Evolutionary conservation across 2,888 invertebrate genomes (phyloP).

Genomic region (Xylophagus ater): DNA sequence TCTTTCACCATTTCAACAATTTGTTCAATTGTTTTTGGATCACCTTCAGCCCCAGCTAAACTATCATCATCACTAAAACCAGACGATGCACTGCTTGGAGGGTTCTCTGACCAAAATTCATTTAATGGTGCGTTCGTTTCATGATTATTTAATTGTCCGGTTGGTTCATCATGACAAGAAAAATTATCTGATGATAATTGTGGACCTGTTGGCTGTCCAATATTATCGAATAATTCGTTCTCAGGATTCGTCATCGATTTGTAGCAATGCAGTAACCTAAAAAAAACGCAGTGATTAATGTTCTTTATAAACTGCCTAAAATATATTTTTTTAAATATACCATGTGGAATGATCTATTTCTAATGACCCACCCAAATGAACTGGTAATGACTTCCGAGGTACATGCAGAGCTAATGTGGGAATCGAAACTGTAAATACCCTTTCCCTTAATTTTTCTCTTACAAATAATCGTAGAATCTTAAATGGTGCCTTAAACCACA

Average conservation of each 20-base stretch:
- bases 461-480: constrained; percentile 91
- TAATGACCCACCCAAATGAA: constrained; percentile 77
- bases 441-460: constrained; percentile 86
- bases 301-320: neutral
- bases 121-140: constrained; percentile 24
- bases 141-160: constrained; percentile 28
- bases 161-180: constrained; percentile 31
- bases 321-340: constrained; percentile 40
- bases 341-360: constrained; percentile 83
- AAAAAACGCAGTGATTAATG: constrained; percentile 11
- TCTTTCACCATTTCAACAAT: constrained; percentile 50
- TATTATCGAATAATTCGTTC: constrained; percentile 40
- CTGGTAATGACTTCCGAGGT: constrained; percentile 77
- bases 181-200: constrained; percentile 17
- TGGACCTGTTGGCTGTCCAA: constrained; percentile 31
- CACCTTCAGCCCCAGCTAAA: constrained; percentile 58
- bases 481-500: constrained; percentile 98
- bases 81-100: constrained; percentile 63
- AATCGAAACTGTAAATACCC: constrained; percentile 89
- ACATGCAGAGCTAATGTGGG: constrained; percentile 84
- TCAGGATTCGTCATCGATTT: constrained; percentile 76
- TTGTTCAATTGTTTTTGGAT: constrained; percentile 57
- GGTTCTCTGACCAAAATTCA: constrained; percentile 45
- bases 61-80: constrained; percentile 88
- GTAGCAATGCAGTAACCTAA: constrained; percentile 53